These are phyloP conservation scores for Agapetus fuscipes DNA, from an alignment of 2,888 invertebrate genomes.

Conservation along the genomic window DNA sequence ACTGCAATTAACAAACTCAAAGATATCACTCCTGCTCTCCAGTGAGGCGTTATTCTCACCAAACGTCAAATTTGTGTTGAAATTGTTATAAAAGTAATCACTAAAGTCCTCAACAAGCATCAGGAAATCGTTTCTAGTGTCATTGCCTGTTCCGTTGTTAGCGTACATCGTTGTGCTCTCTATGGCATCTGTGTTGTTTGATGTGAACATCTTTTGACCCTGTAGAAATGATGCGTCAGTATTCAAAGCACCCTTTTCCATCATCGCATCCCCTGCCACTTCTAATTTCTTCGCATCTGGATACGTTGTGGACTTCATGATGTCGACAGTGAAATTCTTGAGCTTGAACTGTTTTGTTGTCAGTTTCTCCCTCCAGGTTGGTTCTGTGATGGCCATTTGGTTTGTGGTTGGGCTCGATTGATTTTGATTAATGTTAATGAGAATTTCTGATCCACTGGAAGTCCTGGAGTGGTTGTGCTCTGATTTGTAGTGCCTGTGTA, in stretches of 20 bases:
- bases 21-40: slow-evolving; percentile 34
- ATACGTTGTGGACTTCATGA: too few relatives aligned
- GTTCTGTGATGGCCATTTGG: too few relatives aligned
- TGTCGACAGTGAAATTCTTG: too few relatives aligned
- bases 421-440: too few relatives aligned
- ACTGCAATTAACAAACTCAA: slow-evolving; percentile 37
- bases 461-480: too few relatives aligned
- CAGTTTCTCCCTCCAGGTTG: too few relatives aligned
- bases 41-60: slow-evolving; percentile 32
- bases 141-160: slow-evolving; percentile 24
- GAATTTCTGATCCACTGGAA: too few relatives aligned
- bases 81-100: slow-evolving; percentile 60
- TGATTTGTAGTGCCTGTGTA: too few relatives aligned
- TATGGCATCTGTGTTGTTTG: not conserved
- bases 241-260: slow-evolving; percentile 4
- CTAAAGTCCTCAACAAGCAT: slow-evolving; percentile 67
- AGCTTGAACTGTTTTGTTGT: too few relatives aligned
- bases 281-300: too few relatives aligned
- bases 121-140: slow-evolving; percentile 44
- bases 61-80: slow-evolving; percentile 44
- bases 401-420: too few relatives aligned
- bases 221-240: not conserved
- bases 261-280: too few relatives aligned
- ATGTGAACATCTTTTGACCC: not conserved
- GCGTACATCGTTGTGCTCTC: not conserved